Evolutionary conservation across 2,888 invertebrate species (phyloP).

Genomic region (Bembecia ichneumoniformis): DNA sequence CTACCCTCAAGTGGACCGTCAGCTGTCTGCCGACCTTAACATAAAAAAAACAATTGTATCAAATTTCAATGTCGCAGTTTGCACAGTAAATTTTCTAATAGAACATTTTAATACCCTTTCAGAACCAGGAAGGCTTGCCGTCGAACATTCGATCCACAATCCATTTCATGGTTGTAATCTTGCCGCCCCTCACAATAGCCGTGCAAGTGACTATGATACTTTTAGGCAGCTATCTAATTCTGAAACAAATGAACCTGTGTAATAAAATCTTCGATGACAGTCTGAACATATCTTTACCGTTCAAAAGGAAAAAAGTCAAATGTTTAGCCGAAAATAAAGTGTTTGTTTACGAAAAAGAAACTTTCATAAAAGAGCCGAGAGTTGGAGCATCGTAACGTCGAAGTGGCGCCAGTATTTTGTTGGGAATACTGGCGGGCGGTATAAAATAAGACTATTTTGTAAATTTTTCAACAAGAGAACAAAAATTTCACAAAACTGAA

Average conservation of each 20-base stretch:
- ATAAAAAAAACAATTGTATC: too few relatives aligned
- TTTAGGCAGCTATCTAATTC: slow-evolving; percentile 36
- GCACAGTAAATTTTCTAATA: too few relatives aligned
- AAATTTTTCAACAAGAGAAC: too few relatives aligned
- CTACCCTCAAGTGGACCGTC: too few relatives aligned
- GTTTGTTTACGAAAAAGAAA: slow-evolving; percentile 43
- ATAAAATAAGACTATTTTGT: too few relatives aligned
- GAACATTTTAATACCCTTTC: too few relatives aligned
- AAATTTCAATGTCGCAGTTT: too few relatives aligned
- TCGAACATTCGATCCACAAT: slow-evolving; percentile 54
- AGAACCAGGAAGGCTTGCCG: slow-evolving; percentile 74
- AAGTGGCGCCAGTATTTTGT: too few relatives aligned
- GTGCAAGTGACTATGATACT: slow-evolving; percentile 28
- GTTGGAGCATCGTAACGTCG: too few relatives aligned
- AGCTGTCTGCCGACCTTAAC: too few relatives aligned
- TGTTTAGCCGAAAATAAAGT: slow-evolving; percentile 40
- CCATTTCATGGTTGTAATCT: slow-evolving; percentile 59
- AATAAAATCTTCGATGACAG: slow-evolving; percentile 29
- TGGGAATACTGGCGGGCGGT: too few relatives aligned
- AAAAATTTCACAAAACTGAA: too few relatives aligned
- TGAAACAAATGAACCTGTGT: slow-evolving; percentile 34
- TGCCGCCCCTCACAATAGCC: slow-evolving; percentile 59
- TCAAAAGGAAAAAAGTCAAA: slow-evolving; percentile 41
- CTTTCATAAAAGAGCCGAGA: slow-evolving; percentile 30
- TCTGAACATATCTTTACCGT: slow-evolving; percentile 32